Base-by-base conservation (phyloP, 2,888 invertebrate genomes). In the Alcis repandata region DNA sequence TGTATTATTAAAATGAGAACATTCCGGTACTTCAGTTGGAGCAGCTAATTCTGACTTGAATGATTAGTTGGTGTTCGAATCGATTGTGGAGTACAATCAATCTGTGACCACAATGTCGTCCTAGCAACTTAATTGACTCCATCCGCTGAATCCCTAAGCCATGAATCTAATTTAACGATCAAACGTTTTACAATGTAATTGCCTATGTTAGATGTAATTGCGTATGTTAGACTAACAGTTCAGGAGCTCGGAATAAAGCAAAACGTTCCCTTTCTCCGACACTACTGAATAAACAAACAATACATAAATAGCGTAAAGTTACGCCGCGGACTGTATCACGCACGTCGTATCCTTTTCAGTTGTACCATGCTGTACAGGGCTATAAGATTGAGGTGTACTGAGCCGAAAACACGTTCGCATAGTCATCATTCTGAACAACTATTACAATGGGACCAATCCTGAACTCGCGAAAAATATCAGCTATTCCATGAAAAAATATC, bases 221-320 rank as follows among this genome's bases (percentile, higher is more conserved):
- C 43, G 15, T 52, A 27, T 27, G 46, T 43, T 51, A 46, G 48
- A 52, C 48, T 53, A n/a, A 10, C 19, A 46, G n/a, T 32, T 33
- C 46, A 32, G 20, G 32, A 53, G 48, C 38, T 40, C 32, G 40
- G 27, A 32, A 52, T 52, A 51, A 57, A 60, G 59, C 19, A 52
- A 59, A 60, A 56, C 60, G 40, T 48, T 60, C 51, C 56, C 43
- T 56, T 51, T 41, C 65, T 59, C 60, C 48, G 54, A 43, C 63
- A 60, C 51, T 56, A 38, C 59, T 57, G 67, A 68, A 68, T 68
- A 72, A 72, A 68, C 66, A 69, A 72, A 72, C 72, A 67, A 54
- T 61, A 63, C 65, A 59, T 70, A 69, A 72, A 72, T 66, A 70
- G 66, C 62, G 65, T 57, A 49, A 59, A 59, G 72, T 65, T 68